These are phyloP conservation scores for Agrochola litura DNA, from an alignment of 2,888 invertebrate genomes.

Conservation along the genomic window DNA sequence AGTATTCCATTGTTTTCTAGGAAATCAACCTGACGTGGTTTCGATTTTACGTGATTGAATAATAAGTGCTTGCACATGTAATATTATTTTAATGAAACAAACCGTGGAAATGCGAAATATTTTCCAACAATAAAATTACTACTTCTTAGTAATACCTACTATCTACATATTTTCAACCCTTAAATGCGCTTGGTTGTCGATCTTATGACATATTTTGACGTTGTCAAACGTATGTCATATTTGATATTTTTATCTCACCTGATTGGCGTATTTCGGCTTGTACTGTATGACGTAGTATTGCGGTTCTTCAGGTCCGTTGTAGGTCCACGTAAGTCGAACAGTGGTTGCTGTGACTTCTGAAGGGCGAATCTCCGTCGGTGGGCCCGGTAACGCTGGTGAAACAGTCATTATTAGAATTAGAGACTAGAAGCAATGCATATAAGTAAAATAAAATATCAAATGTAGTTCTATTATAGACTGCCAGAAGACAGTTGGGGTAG, in stretches of 20 bases:
- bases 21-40: not conserved
- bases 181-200: not conserved
- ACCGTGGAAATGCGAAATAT: not conserved
- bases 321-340: conserved; percentile 98
- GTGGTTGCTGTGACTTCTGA: conserved; percentile 98
- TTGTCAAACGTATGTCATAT: not conserved
- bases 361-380: conserved; percentile 96
- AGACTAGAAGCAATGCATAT: no score
- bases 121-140: not conserved
- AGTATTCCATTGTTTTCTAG: conserved; percentile 1
- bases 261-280: conserved; percentile 98
- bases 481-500: not conserved
- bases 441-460: not conserved
- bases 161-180: not conserved
- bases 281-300: conserved; percentile 99
- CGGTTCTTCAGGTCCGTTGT: conserved; percentile 96
- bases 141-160: not conserved
- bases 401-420: not conserved
- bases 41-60: not conserved
- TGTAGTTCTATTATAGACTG: not conserved
- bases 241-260: conserved; percentile 79
- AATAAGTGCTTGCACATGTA: not conserved
- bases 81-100: not conserved
- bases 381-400: conserved; percentile 95
- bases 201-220: not conserved